Base-by-base conservation (phyloP, 2,113 vertebrate genomes). In the Nothocercus nigrocapillus region DNA sequence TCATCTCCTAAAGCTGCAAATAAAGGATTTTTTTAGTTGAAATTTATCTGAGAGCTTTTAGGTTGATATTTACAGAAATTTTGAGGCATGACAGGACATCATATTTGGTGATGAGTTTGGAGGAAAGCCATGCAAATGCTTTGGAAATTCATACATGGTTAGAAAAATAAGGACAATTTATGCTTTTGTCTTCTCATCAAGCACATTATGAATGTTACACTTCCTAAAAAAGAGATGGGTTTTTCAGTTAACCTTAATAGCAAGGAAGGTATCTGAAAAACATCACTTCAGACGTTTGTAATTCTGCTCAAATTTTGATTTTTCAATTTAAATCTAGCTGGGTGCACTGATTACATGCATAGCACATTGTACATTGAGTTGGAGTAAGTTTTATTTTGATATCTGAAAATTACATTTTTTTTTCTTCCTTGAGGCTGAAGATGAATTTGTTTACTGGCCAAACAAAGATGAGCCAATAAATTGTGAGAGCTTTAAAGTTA, bases 401-500 rank as follows among this genome's bases (percentile, higher is more conserved):
- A 84, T 8, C 5, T 47, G 4, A 77, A 21, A 3, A 7, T 70
- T 82, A 53, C 27, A n/a, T 83, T 77, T 53, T 32, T 78, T 96
- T 88, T 94, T 64, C 94, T 94, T 62, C 30, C 28, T 94, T 45
- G 82, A 99, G 97, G 98, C 98, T 84, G 98, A 98, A 93, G 98
- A 98, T 96, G 97, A 97, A 58, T 97, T 98, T 95, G 98, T 98
- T 64, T 98, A 98, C 93, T 99, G 99, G 99, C 99, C 99, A 56
- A 97, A 96, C 82, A 99, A 98, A 98, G 98, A 98, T 30, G 98
- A 99, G 62, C 98, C 98, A 87, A 98, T 99, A 96, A 98, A 96
- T 91, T 99, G 97, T 53, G 98, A 99, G 74, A 98, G 72, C 67
- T 99, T 99, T 96, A 99, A 98, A 32, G 98, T 99, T 61, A 98